phyloP scores from a whole-genome alignment of 1,140 invertebrate genomes.

The Andricus grossulariae region DNA sequence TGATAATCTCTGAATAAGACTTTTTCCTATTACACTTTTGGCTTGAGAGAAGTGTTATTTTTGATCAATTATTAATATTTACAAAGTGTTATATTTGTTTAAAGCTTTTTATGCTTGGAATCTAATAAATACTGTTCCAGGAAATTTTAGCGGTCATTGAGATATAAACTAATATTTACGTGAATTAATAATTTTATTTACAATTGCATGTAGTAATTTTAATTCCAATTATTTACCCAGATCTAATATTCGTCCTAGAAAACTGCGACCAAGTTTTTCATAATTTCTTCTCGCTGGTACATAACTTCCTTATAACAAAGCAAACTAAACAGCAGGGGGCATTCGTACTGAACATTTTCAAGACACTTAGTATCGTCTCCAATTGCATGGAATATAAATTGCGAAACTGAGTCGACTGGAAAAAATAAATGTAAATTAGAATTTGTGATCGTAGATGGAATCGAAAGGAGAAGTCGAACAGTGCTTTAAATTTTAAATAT shows the following conservation, averaged over 20 bases:
- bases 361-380: conserved; percentile 75
- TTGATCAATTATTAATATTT: conserved; percentile 13
- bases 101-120: conserved; percentile 19
- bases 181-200: not conserved
- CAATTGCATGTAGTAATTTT: not conserved
- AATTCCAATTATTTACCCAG: not conserved
- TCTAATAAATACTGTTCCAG: conserved; percentile 6
- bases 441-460: conserved; percentile 37
- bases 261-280: conserved; percentile 78
- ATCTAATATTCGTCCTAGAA: not conserved
- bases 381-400: conserved; percentile 77
- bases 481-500: not conserved
- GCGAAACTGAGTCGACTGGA: conserved; percentile 78
- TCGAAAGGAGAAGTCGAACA: not conserved
- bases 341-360: conserved; percentile 81
- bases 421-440: conserved; percentile 50
- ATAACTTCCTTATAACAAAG: conserved; percentile 79
- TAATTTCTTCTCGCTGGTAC: conserved; percentile 79
- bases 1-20: not conserved
- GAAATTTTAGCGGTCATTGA: not conserved
- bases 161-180: no score
- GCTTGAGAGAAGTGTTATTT: conserved; percentile 14
- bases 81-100: conserved; percentile 11
- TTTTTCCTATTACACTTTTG: conserved; percentile 17
- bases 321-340: conserved; percentile 77